These are phyloP conservation scores for Xenopus petersii DNA, from an alignment of 2,797 vertebrate genomes.

Conservation along the genomic window DNA sequence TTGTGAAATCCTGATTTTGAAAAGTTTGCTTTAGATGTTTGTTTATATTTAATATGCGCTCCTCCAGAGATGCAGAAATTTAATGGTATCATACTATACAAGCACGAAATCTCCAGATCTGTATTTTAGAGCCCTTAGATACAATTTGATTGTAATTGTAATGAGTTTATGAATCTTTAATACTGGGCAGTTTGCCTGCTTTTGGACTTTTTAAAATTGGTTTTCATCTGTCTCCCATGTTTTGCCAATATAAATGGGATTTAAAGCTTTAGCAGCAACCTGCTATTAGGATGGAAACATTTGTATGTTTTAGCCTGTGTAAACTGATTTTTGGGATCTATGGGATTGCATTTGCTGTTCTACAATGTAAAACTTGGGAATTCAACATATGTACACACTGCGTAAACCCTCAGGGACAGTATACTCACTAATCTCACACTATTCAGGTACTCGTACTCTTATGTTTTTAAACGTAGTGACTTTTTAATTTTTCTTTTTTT, in stretches of 20 bases:
- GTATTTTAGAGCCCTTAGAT: slow-evolving; percentile 59
- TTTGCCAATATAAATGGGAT: slow-evolving; percentile 70
- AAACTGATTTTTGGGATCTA: slow-evolving; percentile 73
- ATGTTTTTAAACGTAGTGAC: slow-evolving; percentile 72
- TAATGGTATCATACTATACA: slow-evolving; percentile 65
- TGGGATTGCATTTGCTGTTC: slow-evolving; percentile 76
- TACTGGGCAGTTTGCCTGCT: slow-evolving; percentile 72
- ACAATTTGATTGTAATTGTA: slow-evolving; percentile 55
- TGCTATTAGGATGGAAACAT: slow-evolving; percentile 67
- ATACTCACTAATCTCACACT: slow-evolving; percentile 80
- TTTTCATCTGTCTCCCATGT: slow-evolving; percentile 69
- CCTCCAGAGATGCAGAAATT: not conserved
- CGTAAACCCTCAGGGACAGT: slow-evolving; percentile 91
- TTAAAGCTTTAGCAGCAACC: slow-evolving; percentile 69
- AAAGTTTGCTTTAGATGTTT: not conserved
- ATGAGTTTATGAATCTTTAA: slow-evolving; percentile 59
- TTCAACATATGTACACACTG: slow-evolving; percentile 78
- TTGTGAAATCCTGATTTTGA: too few species aligned
- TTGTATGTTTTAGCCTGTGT: slow-evolving; percentile 69
- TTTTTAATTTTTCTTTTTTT: slow-evolving; percentile 66
- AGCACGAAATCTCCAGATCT: slow-evolving; percentile 75
- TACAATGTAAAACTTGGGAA: slow-evolving; percentile 73
- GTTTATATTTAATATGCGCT: not conserved
- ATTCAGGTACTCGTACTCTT: slow-evolving; percentile 88
- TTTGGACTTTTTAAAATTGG: slow-evolving; percentile 64